These are phyloP conservation scores for Micropterix aruncella DNA, from an alignment of 2,888 invertebrate species.

Conservation along the genomic window DNA sequence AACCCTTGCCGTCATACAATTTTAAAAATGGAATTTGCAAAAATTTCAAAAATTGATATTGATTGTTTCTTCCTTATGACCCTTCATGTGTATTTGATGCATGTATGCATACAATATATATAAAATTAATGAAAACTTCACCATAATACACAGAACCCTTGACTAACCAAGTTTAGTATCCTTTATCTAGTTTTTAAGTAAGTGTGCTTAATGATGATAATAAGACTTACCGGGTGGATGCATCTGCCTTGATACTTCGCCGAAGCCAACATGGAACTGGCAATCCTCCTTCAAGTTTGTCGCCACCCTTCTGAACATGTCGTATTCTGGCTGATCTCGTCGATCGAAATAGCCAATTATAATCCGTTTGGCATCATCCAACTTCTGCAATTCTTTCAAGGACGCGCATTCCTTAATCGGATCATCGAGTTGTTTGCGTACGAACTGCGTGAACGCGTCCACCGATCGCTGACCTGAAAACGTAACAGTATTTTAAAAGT, in stretches of 20 bases:
- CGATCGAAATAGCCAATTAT: slow-evolving; percentile 84
- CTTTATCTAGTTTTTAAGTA: too few relatives aligned
- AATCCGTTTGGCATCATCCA: slow-evolving; percentile 71
- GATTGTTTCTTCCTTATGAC: too few relatives aligned
- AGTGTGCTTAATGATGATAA: neutral
- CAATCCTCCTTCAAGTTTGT: slow-evolving; percentile 91
- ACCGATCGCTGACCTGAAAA: slow-evolving; percentile 58
- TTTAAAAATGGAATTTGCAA: too few relatives aligned
- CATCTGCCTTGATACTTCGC: slow-evolving; percentile 67
- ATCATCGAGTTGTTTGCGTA: slow-evolving; percentile 79
- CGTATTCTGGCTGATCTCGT: slow-evolving; percentile 68
- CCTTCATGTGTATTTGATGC: too few relatives aligned
- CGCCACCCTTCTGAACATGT: slow-evolving; percentile 67
- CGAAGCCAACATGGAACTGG: slow-evolving; percentile 84
- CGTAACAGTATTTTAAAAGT: too few relatives aligned
- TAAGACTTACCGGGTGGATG: slow-evolving; percentile 57
- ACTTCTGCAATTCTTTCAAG: slow-evolving; percentile 54
- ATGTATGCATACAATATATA: too few relatives aligned
- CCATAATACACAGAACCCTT: too few relatives aligned
- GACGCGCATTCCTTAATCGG: slow-evolving; percentile 67
- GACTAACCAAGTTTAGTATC: too few relatives aligned
- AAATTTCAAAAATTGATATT: too few relatives aligned
- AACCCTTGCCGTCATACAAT: too few relatives aligned
- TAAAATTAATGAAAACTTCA: neutral
- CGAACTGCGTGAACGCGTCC: slow-evolving; percentile 80